Conservation (phyloP, 2,113 vertebrate genomes). For the Haemorhous mexicanus region DNA sequence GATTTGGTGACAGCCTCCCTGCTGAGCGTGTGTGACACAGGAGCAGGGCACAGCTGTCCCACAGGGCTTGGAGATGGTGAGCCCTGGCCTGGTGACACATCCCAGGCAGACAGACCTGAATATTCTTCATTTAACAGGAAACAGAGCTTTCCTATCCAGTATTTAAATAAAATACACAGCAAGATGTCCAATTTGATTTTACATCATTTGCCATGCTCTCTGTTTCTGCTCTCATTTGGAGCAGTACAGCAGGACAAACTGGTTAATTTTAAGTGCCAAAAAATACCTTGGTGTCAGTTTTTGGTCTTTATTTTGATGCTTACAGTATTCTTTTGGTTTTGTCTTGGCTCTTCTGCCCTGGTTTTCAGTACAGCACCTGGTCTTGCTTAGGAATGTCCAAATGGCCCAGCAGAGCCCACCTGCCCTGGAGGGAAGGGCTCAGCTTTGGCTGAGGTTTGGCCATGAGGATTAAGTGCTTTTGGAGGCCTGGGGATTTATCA, state of each 20-base stretch:
- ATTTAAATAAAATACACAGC: not conserved
- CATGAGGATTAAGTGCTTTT: not conserved
- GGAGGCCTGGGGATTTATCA: not conserved
- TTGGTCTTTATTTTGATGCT: not conserved
- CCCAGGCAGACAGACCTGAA: not conserved
- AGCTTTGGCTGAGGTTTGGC: not conserved
- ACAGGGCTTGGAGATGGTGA: not conserved
- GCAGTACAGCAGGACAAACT: not conserved
- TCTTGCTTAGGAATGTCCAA: not conserved
- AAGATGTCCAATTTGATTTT: not conserved
- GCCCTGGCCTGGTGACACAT: not conserved
- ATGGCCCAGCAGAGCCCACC: not conserved
- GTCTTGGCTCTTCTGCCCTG: not conserved
- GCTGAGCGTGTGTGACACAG: not conserved
- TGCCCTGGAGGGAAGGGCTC: not conserved
- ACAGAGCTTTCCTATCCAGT: not conserved
- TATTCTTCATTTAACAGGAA: not conserved
- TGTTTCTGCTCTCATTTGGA: too few species aligned
- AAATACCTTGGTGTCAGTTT: not conserved
- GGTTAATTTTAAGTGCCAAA: not conserved
- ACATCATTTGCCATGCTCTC: too few species aligned
- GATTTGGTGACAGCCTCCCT: not conserved
- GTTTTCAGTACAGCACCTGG: not conserved
- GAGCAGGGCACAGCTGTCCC: not conserved
- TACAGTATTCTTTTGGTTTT: not conserved